These are phyloP conservation scores for Drosophila macrospina DNA, from an alignment of 2,888 invertebrate species.

Conservation along the genomic window DNA sequence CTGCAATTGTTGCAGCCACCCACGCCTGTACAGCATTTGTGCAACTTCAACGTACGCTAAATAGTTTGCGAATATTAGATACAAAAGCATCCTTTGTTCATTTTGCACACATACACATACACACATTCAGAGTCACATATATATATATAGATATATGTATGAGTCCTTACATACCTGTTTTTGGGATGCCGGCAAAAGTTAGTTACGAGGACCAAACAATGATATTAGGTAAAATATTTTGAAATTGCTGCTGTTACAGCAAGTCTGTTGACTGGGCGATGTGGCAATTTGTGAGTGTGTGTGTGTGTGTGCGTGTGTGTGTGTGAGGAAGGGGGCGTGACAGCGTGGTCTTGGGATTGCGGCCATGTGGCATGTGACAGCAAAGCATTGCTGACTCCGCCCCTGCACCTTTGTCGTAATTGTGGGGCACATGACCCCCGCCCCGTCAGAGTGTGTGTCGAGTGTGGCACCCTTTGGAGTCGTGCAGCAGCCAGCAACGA, in stretches of 20 bases:
- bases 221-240: conserved; percentile 82
- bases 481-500: background rate
- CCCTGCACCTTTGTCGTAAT: conserved; percentile 78
- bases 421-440: conserved; percentile 80
- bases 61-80: conserved; percentile 75
- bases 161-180: conserved; percentile 51
- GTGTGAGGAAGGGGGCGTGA: conserved; percentile 54
- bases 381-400: conserved; percentile 71
- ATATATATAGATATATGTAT: conserved; percentile 4
- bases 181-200: conserved; percentile 64
- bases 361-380: conserved; percentile 82
- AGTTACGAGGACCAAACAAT: conserved; percentile 80
- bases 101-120: conserved; percentile 6
- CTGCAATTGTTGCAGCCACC: conserved; percentile 36
- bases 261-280: conserved; percentile 6
- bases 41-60: conserved; percentile 55
- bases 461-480: conserved; percentile 63
- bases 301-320: conserved; percentile 23
- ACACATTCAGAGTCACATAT: background rate
- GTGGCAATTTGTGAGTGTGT: conserved; percentile 4
- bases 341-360: conserved; percentile 66
- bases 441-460: conserved; percentile 35
- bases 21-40: conserved; percentile 34
- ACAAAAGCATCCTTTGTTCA: conserved; percentile 60
- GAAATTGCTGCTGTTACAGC: conserved; percentile 62